phyloP scores from a whole-genome alignment of 2,113 vertebrate genomes.

The Xyrauchen texanus region DNA sequence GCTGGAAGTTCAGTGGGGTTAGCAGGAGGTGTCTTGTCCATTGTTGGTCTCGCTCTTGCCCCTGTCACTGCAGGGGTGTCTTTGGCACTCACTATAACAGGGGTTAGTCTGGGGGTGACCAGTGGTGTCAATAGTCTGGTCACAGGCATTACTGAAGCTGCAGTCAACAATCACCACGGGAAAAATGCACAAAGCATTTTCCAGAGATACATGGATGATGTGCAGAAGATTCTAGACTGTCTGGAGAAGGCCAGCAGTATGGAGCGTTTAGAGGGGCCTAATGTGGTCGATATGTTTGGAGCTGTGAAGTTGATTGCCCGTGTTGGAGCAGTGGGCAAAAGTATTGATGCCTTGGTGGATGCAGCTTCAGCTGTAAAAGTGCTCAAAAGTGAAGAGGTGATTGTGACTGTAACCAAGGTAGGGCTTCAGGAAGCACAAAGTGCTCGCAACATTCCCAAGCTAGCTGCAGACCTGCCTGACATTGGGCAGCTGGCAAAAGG shows the following conservation, averaged over 20 bases:
- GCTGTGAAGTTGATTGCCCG: not conserved
- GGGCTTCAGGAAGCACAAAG: conserved; percentile 51
- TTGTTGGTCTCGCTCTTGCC: conserved; percentile 57
- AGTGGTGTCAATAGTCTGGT: conserved; percentile 50
- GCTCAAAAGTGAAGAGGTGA: conserved; percentile 29
- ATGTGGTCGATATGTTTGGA: not conserved
- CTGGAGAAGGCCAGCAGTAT: conserved; percentile 32
- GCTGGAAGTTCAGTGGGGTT: conserved; percentile 58
- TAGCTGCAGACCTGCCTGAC: conserved; percentile 57
- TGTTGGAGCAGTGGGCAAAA: conserved; percentile 15
- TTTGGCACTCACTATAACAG: conserved; percentile 53
- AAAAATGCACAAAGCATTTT: conserved; percentile 43
- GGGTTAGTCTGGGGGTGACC: conserved; percentile 56
- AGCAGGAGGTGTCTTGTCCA: conserved; percentile 51
- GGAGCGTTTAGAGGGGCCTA: not conserved
- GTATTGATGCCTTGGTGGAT: conserved; percentile 50
- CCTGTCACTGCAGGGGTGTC: conserved; percentile 61
- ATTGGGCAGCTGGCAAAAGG: conserved; percentile 58
- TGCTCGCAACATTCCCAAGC: conserved; percentile 40
- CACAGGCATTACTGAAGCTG: conserved; percentile 51
- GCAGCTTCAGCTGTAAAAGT: conserved; percentile 34
- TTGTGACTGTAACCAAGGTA: conserved; percentile 9
- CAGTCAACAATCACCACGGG: conserved; percentile 44
- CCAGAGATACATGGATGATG: conserved; percentile 47
- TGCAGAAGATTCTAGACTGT: conserved; percentile 36